phyloP scores from a whole-genome alignment of 2,888 invertebrate species.

The Aelia acuminata region DNA sequence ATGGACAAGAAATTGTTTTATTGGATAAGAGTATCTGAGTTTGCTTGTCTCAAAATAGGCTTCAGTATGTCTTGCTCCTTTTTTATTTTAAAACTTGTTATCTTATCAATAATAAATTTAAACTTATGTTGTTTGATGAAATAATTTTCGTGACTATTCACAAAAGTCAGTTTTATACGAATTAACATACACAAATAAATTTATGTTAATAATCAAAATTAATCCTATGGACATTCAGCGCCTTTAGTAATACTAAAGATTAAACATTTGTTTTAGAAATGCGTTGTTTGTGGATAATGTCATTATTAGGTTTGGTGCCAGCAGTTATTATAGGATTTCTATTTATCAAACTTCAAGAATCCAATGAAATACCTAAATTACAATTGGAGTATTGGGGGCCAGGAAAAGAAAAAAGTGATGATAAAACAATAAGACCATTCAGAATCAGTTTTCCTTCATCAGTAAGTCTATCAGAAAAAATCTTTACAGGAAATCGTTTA shows the following conservation, averaged over 20 bases:
- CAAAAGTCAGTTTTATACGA: no score
- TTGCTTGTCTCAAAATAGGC: no score
- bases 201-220: neutral
- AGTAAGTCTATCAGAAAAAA: constrained; percentile 69
- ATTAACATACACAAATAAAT: no score
- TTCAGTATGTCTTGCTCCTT: no score
- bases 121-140: no score
- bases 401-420: constrained; percentile 71
- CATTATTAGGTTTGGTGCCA: neutral
- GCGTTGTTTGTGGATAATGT: neutral
- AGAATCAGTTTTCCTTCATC: constrained; percentile 75
- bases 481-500: neutral
- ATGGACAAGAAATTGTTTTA: no score
- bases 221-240: neutral
- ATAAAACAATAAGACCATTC: constrained; percentile 74
- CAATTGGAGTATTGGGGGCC: constrained; percentile 74
- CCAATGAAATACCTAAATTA: constrained; percentile 2
- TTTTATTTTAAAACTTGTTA: no score
- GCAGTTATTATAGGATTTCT: neutral
- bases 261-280: neutral
- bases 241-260: neutral
- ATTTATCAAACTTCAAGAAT: neutral
- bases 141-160: no score
- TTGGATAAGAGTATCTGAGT: no score
- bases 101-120: no score